Evolutionary conservation across 2,113 vertebrate species (phyloP).

Genomic region (Salvator merianae): DNA sequence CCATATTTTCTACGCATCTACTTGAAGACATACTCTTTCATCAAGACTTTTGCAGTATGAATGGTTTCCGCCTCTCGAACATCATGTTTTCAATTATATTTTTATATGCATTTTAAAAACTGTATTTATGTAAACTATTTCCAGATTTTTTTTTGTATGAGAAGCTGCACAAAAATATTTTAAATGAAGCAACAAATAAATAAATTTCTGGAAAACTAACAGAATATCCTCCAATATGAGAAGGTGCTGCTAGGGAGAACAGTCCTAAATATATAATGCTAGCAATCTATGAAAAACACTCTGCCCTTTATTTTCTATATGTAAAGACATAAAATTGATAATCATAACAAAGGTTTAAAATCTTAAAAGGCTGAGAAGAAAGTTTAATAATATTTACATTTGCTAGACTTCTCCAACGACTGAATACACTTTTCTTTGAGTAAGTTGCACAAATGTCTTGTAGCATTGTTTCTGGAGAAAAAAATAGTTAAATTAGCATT

Average conservation of each 20-base stretch:
- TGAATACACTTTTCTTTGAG: conserved; percentile 89
- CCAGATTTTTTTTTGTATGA: too few relatives aligned
- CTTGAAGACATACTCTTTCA: too few relatives aligned
- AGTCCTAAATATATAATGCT: background rate
- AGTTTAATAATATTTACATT: conserved; percentile 81
- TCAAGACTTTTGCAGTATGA: too few relatives aligned
- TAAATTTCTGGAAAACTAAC: background rate
- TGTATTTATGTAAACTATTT: too few relatives aligned
- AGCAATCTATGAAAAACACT: background rate
- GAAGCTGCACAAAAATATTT: too few relatives aligned
- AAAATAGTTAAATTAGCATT: background rate
- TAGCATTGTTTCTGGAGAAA: conserved; percentile 80
- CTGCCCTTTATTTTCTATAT: background rate
- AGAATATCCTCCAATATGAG: background rate
- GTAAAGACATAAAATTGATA: background rate
- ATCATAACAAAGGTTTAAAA: background rate
- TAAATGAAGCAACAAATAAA: too few relatives aligned
- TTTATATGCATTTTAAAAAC: too few relatives aligned
- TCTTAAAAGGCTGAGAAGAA: conserved; percentile 5
- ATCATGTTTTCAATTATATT: too few relatives aligned
- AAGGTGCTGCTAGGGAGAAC: background rate
- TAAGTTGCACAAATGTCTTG: conserved; percentile 86
- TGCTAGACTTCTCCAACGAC: conserved; percentile 84
- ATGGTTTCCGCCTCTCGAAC: too few relatives aligned
- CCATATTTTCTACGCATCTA: too few relatives aligned